Conservation (phyloP, 2,888 invertebrate species). For the Conus canariensis region DNA sequence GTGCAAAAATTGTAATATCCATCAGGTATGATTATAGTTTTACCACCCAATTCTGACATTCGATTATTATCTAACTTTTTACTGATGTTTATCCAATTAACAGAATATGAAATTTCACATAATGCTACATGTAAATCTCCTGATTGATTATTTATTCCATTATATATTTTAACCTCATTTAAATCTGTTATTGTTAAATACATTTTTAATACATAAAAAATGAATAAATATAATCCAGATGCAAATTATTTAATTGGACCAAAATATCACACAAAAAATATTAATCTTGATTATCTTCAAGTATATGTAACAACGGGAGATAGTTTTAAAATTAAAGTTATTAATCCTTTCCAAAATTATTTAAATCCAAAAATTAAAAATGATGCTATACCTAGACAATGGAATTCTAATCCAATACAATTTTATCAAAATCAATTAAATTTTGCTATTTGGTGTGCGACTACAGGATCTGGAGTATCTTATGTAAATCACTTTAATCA, state of each 20-base stretch:
- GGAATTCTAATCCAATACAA: constrained; percentile 41
- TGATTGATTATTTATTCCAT: constrained; percentile 39
- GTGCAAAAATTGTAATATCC: constrained; percentile 52
- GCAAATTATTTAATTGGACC: not conserved
- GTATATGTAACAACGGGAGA: not conserved
- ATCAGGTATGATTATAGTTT: constrained; percentile 50
- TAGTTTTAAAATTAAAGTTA: not conserved
- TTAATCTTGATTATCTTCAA: not conserved
- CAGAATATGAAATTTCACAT: constrained; percentile 50
- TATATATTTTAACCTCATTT: not conserved
- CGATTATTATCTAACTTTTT: constrained; percentile 54
- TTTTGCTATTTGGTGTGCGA: constrained; percentile 46
- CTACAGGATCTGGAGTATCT: constrained; percentile 49
- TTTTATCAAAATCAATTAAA: constrained; percentile 52
- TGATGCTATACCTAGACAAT: constrained; percentile 27
- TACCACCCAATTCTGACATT: constrained; percentile 48
- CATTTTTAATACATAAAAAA: not conserved
- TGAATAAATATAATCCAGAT: not conserved
- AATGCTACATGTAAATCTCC: constrained; percentile 43
- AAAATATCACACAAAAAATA: constrained; percentile 1
- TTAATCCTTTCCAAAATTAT: constrained; percentile 1
- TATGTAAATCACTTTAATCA: not conserved
- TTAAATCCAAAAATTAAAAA: constrained; percentile 1
- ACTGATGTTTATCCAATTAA: constrained; percentile 53
- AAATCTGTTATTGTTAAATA: not conserved